phyloP scores from a whole-genome alignment of 2,113 vertebrate genomes.

The Alethe castanea region DNA sequence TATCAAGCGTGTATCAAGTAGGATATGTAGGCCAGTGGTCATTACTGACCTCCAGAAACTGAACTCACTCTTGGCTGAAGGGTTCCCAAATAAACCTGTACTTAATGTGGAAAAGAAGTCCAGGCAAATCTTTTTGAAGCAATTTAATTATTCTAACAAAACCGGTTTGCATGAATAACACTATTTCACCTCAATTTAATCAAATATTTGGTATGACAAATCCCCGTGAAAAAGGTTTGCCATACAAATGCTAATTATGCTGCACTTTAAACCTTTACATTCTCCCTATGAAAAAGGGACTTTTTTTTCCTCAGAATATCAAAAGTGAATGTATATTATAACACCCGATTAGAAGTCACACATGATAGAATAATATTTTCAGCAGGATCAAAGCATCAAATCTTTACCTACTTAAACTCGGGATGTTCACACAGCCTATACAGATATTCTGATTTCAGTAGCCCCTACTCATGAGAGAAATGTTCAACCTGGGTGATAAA shows the following conservation, averaged over 20 bases:
- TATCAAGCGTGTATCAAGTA: background rate
- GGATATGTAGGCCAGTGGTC: background rate
- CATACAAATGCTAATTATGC: background rate
- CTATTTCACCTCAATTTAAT: background rate
- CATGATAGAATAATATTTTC: background rate
- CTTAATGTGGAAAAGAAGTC: background rate
- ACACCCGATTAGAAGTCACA: background rate
- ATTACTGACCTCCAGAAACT: background rate
- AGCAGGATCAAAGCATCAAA: background rate
- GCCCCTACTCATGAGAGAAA: background rate
- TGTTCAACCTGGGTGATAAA: background rate
- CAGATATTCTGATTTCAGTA: background rate
- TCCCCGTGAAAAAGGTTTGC: background rate
- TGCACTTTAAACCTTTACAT: background rate
- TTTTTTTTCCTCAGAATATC: background rate
- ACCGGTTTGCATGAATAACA: background rate
- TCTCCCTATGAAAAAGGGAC: background rate
- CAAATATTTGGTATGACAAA: constrained; percentile 32
- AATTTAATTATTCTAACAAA: constrained; percentile 5
- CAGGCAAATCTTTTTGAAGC: background rate
- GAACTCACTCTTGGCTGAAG: background rate
- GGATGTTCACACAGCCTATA: background rate
- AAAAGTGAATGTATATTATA: background rate
- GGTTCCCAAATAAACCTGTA: background rate
- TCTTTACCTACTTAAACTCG: background rate